These are phyloP conservation scores for Calypte anna DNA, from an alignment of 2,113 vertebrate genomes.

Conservation along the genomic window DNA sequence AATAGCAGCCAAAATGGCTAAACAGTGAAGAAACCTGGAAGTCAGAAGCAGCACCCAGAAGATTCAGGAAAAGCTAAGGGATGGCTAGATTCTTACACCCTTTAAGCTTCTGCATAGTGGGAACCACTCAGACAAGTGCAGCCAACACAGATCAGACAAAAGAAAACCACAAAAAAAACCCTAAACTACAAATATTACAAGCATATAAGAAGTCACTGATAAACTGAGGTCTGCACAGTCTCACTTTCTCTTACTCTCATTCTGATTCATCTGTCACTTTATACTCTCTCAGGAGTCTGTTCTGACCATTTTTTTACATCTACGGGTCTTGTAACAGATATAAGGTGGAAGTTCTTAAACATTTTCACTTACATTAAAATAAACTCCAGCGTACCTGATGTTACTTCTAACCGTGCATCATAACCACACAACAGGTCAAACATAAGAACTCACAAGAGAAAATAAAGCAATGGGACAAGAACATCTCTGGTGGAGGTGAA, in stretches of 20 bases:
- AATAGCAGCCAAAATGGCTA: not conserved
- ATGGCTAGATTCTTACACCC: not conserved
- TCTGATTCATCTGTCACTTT: not conserved
- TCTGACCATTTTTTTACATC: not conserved
- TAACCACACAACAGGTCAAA: not conserved
- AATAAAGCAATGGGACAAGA: not conserved
- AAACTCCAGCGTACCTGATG: not conserved
- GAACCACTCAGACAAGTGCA: not conserved
- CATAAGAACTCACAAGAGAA: not conserved
- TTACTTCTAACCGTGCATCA: not conserved
- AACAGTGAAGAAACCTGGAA: not conserved
- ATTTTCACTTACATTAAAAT: not conserved
- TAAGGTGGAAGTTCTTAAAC: not conserved
- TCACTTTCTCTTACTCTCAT: slow-evolving; percentile 12
- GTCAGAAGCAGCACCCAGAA: not conserved
- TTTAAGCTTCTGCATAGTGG: not conserved
- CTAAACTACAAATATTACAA: not conserved
- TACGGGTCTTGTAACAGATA: not conserved
- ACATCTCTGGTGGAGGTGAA: not conserved
- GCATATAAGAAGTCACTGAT: not conserved
- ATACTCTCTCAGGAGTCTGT: not conserved
- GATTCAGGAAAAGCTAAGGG: not conserved
- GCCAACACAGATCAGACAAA: not conserved
- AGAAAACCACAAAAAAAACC: not conserved
- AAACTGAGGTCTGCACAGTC: not conserved